A percentile compares a stretch with the other conserved stretches of the same genome.
Evolutionary conservation across 2,888 invertebrate species (phyloP).

Genomic region (Himalopsyche japonica): DNA sequence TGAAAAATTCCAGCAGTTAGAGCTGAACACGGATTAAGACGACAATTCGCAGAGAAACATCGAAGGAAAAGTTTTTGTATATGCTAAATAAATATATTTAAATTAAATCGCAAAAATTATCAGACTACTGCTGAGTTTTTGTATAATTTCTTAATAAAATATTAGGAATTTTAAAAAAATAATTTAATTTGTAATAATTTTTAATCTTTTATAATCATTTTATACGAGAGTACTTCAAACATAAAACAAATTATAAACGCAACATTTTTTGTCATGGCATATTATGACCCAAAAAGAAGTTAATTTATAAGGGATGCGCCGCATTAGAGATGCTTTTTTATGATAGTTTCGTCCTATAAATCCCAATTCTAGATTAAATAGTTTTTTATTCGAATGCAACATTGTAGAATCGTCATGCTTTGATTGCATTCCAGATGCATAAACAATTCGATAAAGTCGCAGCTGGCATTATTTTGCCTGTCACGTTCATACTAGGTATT

Average conservation of each 20-base stretch:
- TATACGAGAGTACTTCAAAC: background rate
- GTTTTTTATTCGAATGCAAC: conserved; percentile 2
- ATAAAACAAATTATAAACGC: conserved; percentile 6
- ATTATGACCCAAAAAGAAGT: background rate
- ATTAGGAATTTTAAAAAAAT: too few relatives aligned
- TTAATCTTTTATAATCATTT: background rate
- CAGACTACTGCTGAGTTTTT: too few relatives aligned
- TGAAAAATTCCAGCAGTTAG: too few relatives aligned
- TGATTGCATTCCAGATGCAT: background rate
- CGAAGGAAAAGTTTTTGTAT: too few relatives aligned
- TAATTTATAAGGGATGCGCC: conserved; percentile 6
- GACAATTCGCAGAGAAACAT: too few relatives aligned
- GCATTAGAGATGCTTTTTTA: background rate
- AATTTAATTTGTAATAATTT: too few relatives aligned
- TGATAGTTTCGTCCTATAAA: background rate
- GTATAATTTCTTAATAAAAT: too few relatives aligned
- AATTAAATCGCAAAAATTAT: too few relatives aligned
- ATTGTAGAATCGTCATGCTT: background rate
- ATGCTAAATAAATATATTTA: too few relatives aligned
- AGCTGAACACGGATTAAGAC: too few relatives aligned
- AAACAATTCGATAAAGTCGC: background rate
- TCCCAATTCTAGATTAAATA: background rate
- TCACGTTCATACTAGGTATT: background rate
- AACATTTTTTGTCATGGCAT: background rate
- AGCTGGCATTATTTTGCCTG: background rate